Evolutionary conservation across 1,140 invertebrate species (phyloP), one percentile per base, ranked within the genome.

Genomic region (Panulirus ornatus): DNA sequence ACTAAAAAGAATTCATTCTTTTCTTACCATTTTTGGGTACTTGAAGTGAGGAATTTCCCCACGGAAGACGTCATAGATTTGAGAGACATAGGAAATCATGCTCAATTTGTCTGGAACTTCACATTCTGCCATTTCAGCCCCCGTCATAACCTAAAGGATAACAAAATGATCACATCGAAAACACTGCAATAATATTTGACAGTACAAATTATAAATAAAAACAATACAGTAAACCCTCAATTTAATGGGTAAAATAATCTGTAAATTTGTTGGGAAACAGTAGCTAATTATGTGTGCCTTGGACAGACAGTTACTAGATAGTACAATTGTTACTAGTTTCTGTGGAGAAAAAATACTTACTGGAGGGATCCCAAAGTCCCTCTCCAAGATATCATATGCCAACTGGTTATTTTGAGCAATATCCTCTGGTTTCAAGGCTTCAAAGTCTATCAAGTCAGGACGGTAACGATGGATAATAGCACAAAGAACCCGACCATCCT

Each of bases 401-500:
- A 97, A 92, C 93, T 97, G 96, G 94, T 97, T 97, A 93, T 97
- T 97, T 92, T 95, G 95, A 51, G 94, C 93, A 19, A 95, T 93
- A 92, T 97, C 96, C 79, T 96, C 95, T 85, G 95, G 94, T 86
- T 96, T 95, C 44, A 98, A 94, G 47, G 95, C 94, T 92, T 94
- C 93, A 92, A 96, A 96, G 93, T 98, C 97, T 79, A 98, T 95
- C 30, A 98, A 94, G 94, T 98, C 97, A n/a, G 98, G 97, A 91
- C 97, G 95, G 94, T 98, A 98, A 92, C 96, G 96, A 93, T 96
- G 95, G 91, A 98, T 95, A 51, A 98, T 96, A n/a, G 97, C 97
- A 94, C 96, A 97, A 82, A 98, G 94, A 6, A 96, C 96, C 81
- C 97, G 93, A 14, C 97, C 97, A 94, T 95, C 95, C 91, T 92